phyloP scores from a whole-genome alignment of 2,113 vertebrate species.

The Hyaena hyaena region DNA sequence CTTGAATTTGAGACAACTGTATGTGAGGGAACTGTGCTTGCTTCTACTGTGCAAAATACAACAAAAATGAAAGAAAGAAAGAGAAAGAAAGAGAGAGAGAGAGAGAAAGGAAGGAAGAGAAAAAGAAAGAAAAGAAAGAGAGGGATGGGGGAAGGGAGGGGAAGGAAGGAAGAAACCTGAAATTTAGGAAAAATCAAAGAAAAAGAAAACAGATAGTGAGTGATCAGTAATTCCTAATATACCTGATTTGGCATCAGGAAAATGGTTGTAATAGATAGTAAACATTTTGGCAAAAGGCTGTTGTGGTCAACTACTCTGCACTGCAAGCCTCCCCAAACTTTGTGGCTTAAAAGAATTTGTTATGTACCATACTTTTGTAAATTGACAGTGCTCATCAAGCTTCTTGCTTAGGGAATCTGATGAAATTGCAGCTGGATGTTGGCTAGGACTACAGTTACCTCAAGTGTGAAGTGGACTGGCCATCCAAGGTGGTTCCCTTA shows the following conservation, averaged over 20 bases:
- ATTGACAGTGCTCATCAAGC: not conserved
- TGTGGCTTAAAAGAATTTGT: not conserved
- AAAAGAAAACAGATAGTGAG: not conserved
- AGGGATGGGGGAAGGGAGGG: not conserved
- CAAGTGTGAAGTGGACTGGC: not conserved
- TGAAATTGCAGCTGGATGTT: not conserved
- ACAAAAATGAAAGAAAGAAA: not conserved
- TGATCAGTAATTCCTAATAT: not conserved
- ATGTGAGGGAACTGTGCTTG: not conserved
- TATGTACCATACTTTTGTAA: not conserved
- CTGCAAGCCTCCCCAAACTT: not conserved
- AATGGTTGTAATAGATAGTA: not conserved
- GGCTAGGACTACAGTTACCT: not conserved
- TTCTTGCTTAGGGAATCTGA: not conserved
- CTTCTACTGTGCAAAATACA: not conserved
- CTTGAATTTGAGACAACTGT: not conserved
- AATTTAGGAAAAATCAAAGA: not conserved
- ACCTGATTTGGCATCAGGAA: not conserved
- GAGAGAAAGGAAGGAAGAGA: not conserved
- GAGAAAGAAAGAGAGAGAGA: not conserved
- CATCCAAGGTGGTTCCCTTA: not conserved
- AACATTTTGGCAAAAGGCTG: not conserved
- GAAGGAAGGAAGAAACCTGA: not conserved
- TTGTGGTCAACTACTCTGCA: not conserved
- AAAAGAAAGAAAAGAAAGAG: no score